Evolutionary conservation across 92 coral and sea anemone genomes (phyloP), one percentile per base, ranked within the genome.

Genomic region (Zoanthus sansibaricus): DNA sequence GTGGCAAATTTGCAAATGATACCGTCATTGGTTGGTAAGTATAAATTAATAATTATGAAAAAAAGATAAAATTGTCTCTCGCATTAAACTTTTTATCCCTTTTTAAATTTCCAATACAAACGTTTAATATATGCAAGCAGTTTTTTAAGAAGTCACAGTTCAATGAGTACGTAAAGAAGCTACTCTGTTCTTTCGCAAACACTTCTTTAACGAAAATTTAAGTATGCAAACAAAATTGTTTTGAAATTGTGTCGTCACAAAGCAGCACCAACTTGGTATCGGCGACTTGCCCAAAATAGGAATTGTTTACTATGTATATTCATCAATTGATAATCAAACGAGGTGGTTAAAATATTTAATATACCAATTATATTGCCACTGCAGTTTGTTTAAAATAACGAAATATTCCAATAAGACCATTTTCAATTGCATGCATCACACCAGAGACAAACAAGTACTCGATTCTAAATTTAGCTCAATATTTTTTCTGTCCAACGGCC

Each of bases 251-350:
- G 64, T 64, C 30, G 73, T 78, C 71, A 37, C 82, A 52, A 52
- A 9, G 58, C 15, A 33, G 14, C 3, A 48, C 12, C 31, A 37
- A 11, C 55, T 54, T 32, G 25, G 75, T 66, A 80, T 46, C 73
- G 11, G 52, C 73, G 21, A 47, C 17, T 20, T 80, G 12, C 59
- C 85, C 85, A 80, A 79, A 76, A 80, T 80, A 66, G 85, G 85
- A 20, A 64, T 20, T 9, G 55, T 61, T 46, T 46, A 72, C 70
- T 33, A 21, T 9, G 16, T 45, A 45, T 25, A 13, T 31, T 61
- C 61, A 11, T 66, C 85, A 62, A 49, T 80, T 20, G 17, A 52
- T 70, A 62, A 46, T 80, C 85, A 37, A 44, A 74, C 62, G 73
- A 18, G 64, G 74, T 71, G 74, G 85, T 80, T 45, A 61, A 30